Base-by-base conservation (phyloP, 2,797 vertebrate species). In the Eremophila alpestris region DNA sequence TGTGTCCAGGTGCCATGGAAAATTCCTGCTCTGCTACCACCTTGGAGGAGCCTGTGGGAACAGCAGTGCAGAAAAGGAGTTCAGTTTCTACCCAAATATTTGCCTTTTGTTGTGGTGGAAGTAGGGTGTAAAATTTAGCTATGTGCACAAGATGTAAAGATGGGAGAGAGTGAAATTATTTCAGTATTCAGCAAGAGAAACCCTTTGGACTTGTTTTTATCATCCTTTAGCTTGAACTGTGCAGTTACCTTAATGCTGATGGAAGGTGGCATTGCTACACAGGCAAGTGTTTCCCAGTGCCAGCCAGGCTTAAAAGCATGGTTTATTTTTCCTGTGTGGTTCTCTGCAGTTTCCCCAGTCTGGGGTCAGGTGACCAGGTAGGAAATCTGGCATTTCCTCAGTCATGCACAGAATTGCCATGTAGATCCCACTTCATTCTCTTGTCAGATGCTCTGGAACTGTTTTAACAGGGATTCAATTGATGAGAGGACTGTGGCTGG, bases 381-480 rank as follows among this genome's bases (percentile, higher is more conserved):
- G 68, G 58, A 71, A 83, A 71, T 38, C 15, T 38, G 65, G 34
- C 2, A 4, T 68, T 94, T 82, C 52, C 48, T 74, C 32, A 49
- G 54, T 46, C 3, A 0, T 26, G 13, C 19, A 63, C 17, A 45
- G 60, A 52, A 45, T 56, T 11, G 4, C 62, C 43, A 45, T 62
- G 36, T 13, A 81, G 58, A 32, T 64, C 30, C 30, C 4, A 2
- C n/a, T 88, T 78, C 0, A 0, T 74, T 81, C 38, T 75, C 16
- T 2, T 5, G 0, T 60, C 9, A 8, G 17, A 22, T 67, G 52
- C 7, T 76, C 16, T 1, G 6, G 41, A 75, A 40, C 40, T 5
- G 0, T 90, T 78, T 52, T 68, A 77, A 74, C 12, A 34, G 45
- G 26, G 11, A 8, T 38, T 65, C 6, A 1, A 34, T 76, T 80